These are phyloP conservation scores for Tretioscincus oriximinensis DNA, from an alignment of 2,113 vertebrate genomes.

Conservation along the genomic window DNA sequence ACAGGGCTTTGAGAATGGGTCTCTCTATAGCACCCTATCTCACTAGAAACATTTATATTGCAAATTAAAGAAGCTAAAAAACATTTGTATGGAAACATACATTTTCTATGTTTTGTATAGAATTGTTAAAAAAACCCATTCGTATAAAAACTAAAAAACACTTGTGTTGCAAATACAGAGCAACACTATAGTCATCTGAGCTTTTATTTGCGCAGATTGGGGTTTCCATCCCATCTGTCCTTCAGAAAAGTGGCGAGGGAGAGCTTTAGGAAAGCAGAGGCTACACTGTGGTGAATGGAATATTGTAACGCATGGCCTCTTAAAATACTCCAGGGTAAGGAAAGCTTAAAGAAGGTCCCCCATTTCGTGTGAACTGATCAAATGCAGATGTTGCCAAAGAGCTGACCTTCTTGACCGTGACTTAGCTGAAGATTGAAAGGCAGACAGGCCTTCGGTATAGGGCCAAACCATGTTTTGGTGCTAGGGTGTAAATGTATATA, in stretches of 20 bases:
- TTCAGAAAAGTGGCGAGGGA: constrained; percentile 42
- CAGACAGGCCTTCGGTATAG: constrained; percentile 79
- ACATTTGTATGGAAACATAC: too few species aligned
- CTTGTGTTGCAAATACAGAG: constrained; percentile 11
- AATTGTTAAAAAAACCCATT: too few species aligned
- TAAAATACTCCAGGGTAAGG: constrained; percentile 69
- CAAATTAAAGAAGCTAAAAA: too few species aligned
- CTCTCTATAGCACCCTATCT: too few species aligned
- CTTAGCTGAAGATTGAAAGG: constrained; percentile 80
- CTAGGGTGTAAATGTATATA: constrained; percentile 82
- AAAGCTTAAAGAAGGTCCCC: constrained; percentile 75
- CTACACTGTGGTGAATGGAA: constrained; percentile 65
- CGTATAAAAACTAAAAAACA: too few species aligned
- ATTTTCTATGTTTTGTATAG: too few species aligned
- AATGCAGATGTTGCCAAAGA: constrained; percentile 91
- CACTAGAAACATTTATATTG: too few species aligned
- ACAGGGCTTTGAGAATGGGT: too few species aligned
- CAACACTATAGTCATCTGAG: constrained; percentile 32
- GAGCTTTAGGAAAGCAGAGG: constrained; percentile 47
- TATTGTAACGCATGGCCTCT: constrained; percentile 66
- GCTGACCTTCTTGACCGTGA: constrained; percentile 80
- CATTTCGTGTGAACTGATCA: constrained; percentile 85
- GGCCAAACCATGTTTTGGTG: constrained; percentile 79
- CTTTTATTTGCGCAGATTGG: constrained; percentile 48
- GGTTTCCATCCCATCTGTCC: constrained; percentile 57